Conservation (phyloP, 37 sponge, comb jelly and placozoan species). For the Diacarnus erythraeanus region DNA sequence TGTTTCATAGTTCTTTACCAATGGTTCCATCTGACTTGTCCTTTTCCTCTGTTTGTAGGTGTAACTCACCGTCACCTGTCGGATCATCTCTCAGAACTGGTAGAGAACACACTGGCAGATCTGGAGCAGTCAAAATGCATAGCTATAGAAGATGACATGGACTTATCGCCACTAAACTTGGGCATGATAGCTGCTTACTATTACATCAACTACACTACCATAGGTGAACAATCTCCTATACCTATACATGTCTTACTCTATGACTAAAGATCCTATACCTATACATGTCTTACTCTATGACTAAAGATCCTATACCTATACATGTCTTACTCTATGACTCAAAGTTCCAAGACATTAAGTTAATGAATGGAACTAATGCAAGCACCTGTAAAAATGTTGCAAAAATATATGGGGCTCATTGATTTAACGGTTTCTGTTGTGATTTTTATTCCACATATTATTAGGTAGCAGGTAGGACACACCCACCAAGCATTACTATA, state of each 20-base stretch:
- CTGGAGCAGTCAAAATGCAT: slow-evolving; percentile 98
- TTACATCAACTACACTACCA: slow-evolving; percentile 99
- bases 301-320: background rate
- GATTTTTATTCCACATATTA: background rate
- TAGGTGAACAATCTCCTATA: slow-evolving; percentile 47
- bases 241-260: background rate
- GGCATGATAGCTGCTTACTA: slow-evolving; percentile 99
- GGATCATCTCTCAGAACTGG: slow-evolving; percentile 95
- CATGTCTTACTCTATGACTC: no score
- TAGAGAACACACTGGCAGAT: slow-evolving; percentile 90
- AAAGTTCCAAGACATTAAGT: no score
- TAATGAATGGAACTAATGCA: no score
- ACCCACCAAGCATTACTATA: no score
- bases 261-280: background rate
- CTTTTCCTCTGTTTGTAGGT: slow-evolving; percentile 31
- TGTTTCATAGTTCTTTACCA: no score
- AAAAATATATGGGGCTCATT: no score
- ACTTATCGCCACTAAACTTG: slow-evolving; percentile 88
- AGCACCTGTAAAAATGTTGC: no score
- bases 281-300: background rate
- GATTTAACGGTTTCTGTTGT: no score
- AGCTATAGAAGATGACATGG: slow-evolving; percentile 93
- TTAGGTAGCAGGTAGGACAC: background rate
- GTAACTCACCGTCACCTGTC: slow-evolving; percentile 96
- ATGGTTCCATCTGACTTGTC: background rate